Percentiles rank a stretch among this genome's conserved stretches.
Conservation (phyloP, 2,888 invertebrate genomes). For the Eilema caniola region DNA sequence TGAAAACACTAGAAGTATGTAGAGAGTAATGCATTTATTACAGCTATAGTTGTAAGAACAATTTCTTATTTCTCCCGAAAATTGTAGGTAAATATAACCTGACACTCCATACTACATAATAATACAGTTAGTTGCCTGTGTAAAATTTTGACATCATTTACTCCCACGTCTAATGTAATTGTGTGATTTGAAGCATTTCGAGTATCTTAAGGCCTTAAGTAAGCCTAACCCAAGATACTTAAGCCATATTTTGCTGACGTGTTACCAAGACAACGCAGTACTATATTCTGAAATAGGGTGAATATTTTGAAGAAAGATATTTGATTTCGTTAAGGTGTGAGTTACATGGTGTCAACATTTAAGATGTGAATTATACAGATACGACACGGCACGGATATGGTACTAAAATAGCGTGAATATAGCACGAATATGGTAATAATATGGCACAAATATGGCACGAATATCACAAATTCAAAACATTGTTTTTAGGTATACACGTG, state of each 20-base stretch:
- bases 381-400: neutral
- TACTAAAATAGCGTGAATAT: too few species aligned
- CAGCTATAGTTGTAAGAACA: too few species aligned
- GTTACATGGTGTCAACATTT: neutral
- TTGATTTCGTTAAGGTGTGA: neutral
- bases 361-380: neutral
- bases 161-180: constrained; percentile 1
- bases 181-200: constrained; percentile 8
- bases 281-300: constrained; percentile 3
- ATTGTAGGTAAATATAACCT: neutral
- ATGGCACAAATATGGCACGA: too few species aligned
- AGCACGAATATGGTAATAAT: neutral
- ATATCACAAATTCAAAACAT: too few species aligned
- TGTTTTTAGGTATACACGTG: too few species aligned
- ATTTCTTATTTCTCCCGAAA: too few species aligned
- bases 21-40: too few species aligned
- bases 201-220: constrained; percentile 6
- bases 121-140: neutral
- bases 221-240: neutral
- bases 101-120: neutral
- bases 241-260: neutral
- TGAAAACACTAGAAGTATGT: too few species aligned
- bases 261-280: neutral
- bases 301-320: neutral
- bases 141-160: constrained; percentile 14